Conservation (phyloP, 2,113 vertebrate genomes). For the Podocnemis expansa region DNA sequence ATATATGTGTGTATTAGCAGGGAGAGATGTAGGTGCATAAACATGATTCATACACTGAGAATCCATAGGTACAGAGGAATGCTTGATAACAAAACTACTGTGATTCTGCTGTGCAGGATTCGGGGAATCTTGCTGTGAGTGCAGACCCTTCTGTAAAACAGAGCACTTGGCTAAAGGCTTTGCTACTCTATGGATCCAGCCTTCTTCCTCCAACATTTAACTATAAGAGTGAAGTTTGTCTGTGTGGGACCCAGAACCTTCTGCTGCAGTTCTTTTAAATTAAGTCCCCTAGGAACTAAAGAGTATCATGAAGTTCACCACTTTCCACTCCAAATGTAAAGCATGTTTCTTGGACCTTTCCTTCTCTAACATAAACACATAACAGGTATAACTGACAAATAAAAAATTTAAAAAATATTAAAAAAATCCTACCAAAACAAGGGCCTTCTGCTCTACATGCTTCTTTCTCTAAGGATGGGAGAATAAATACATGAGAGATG, state of each 20-base stretch:
- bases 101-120: fast-evolving
- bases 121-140: fast-evolving
- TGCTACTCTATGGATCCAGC: fast-evolving
- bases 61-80: not conserved
- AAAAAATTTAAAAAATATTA: not conserved
- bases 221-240: not conserved
- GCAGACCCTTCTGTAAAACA: not conserved
- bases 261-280: not conserved
- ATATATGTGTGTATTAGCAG: too few species aligned
- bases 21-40: not conserved
- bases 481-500: not conserved
- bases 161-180: not conserved
- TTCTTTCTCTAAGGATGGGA: not conserved
- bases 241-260: not conserved
- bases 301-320: not conserved
- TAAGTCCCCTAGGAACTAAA: not conserved
- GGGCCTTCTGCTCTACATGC: not conserved
- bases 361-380: not conserved
- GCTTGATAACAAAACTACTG: fast-evolving
- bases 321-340: not conserved
- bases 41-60: not conserved
- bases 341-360: not conserved
- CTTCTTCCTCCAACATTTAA: not conserved
- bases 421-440: not conserved
- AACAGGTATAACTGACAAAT: not conserved